Evolutionary conservation across 2,113 vertebrate genomes (phyloP).

Genomic region (Himantopus leucocephalus): DNA sequence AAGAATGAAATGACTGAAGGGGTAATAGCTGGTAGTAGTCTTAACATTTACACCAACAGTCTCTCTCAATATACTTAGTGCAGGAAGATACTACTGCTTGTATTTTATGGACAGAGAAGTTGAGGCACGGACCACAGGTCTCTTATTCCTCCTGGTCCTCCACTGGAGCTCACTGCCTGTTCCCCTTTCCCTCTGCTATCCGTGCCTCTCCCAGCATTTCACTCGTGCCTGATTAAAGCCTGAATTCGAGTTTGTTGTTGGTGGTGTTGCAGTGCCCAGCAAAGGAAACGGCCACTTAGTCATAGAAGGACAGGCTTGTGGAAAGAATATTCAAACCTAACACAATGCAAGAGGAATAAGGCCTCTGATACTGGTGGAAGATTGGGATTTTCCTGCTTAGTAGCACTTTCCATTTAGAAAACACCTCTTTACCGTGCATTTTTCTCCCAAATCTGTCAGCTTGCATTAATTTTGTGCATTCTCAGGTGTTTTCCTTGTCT

Average conservation of each 20-base stretch:
- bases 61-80: not conserved
- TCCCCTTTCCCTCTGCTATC: not conserved
- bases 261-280: not conserved
- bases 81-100: not conserved
- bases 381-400: not conserved
- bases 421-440: not conserved
- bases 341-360: not conserved
- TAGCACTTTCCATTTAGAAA: not conserved
- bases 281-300: not conserved
- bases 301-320: not conserved
- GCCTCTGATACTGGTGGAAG: not conserved
- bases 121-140: not conserved
- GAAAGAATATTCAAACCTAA: not conserved
- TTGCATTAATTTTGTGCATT: not conserved
- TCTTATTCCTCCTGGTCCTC: not conserved
- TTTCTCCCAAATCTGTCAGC: not conserved
- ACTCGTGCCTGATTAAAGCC: not conserved
- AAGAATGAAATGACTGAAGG: conserved; percentile 31
- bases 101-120: not conserved
- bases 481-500: not conserved
- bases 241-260: not conserved
- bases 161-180: not conserved
- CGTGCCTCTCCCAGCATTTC: not conserved
- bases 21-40: conserved; percentile 25
- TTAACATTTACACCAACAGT: not conserved